Base-by-base conservation (phyloP, 2,888 invertebrate species). In the Tryphoninae sp. region DNA sequence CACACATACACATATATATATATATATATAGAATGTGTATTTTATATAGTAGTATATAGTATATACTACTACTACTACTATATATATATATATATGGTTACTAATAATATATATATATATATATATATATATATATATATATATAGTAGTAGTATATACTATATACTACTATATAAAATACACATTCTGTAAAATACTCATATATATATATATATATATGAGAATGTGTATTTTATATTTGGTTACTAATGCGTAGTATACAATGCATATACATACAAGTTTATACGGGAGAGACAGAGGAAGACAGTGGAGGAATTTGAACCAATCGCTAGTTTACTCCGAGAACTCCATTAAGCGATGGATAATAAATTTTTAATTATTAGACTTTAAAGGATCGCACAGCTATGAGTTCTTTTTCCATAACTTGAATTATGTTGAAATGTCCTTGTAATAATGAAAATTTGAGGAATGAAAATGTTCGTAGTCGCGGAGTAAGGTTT, bases 271-370 rank as follows among this genome's bases (percentile, higher is more conserved):
- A 67, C 13, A 11, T 11, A 33, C 53, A 45, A 26, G 55, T 40
- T 16, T 64, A 7, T 76, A 58, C 13, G 22, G 16, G 9, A 58
- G 6, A 33, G 59, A n/a, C 11, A 33, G 19, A 58, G 26, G 45
- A 71, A 77, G 76, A 64, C 65, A 78, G 78, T 13, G 67, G 78
- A 83, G 59, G 72, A 75, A 51, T 81, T 61, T 62, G 78, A 75
- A 13, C 11, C 67, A 61, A 75, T 73, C 78, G 74, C 64, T 64
- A 74, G 33, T 68, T 68, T 19, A 69, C 74, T 69, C 62, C 26
- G 62, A 11, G 61, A 62, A 71, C 40, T 59, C 65, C 23, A 11
- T 49, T n/a, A 33, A 19, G 42, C 33, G 9, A 7, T 11, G 40
- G 1, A 1, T 19, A 65, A 26, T 65, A 53, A 53, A 67, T 58